Percentiles rank a stretch among this genome's conserved stretches.
Conservation (phyloP, 2,888 invertebrate genomes). For the Papilio demoleus region DNA sequence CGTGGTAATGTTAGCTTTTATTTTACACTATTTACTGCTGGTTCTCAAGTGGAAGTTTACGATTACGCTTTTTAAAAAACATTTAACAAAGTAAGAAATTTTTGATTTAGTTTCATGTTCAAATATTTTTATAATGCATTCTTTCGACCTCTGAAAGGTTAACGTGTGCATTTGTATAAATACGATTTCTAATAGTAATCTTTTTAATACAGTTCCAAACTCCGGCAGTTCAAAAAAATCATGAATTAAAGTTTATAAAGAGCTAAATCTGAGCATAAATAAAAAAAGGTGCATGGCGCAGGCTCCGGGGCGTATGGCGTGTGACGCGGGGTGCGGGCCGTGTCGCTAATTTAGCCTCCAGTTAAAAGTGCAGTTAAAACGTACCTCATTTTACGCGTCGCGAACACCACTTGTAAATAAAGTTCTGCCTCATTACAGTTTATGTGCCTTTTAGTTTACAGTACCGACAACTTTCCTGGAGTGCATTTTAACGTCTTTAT, state of each 20-base stretch:
- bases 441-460: slow-evolving; percentile 21
- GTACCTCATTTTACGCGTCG: slow-evolving; percentile 31
- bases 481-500: slow-evolving; percentile 12
- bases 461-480: slow-evolving; percentile 11
- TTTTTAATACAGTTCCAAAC: neutral
- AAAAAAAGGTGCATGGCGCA: neutral
- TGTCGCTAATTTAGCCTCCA: slow-evolving; percentile 24
- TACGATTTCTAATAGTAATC: too few relatives aligned
- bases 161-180: too few relatives aligned
- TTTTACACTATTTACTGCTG: too few relatives aligned
- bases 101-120: too few relatives aligned
- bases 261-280: slow-evolving; percentile 1
- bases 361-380: slow-evolving; percentile 34
- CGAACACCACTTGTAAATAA: slow-evolving; percentile 33
- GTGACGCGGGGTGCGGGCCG: neutral
- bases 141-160: too few relatives aligned
- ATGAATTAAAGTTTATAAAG: neutral
- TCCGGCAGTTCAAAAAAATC: neutral
- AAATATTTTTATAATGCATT: too few relatives aligned
- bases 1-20: too few relatives aligned
- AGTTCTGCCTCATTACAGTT: slow-evolving; percentile 28
- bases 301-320: neutral
- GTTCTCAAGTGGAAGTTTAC: too few relatives aligned
- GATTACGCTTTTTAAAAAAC: too few relatives aligned
- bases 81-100: too few relatives aligned